A percentile compares a stretch with the other conserved stretches of the same genome.
Conservation (phyloP, 1,140 invertebrate genomes). For the Melitaea cinxia region DNA sequence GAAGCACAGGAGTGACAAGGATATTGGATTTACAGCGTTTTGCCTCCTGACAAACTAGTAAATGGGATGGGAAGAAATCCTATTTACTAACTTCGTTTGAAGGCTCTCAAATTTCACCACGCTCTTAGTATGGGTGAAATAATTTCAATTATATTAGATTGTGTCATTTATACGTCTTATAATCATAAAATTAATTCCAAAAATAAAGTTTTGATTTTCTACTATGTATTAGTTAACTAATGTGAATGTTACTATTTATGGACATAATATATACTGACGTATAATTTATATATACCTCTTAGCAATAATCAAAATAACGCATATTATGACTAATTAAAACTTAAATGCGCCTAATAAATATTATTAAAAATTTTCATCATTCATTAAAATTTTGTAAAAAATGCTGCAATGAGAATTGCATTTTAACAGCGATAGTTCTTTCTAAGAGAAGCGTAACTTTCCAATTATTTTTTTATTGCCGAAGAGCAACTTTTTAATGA, state of each 20-base stretch:
- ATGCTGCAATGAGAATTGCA: not conserved
- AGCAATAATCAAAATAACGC: too few species aligned
- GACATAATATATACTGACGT: too few species aligned
- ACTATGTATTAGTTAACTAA: too few species aligned
- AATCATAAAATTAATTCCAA: too few species aligned
- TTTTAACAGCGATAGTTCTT: not conserved
- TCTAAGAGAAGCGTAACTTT: slow-evolving; percentile 6
- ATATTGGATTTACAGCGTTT: slow-evolving; percentile 20
- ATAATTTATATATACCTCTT: too few species aligned
- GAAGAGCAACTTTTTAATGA: slow-evolving; percentile 37
- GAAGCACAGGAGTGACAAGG: not conserved
- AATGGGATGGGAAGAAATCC: slow-evolving; percentile 20
- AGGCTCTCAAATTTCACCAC: not conserved
- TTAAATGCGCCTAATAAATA: too few species aligned
- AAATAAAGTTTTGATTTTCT: too few species aligned
- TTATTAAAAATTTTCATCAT: too few species aligned
- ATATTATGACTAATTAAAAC: too few species aligned
- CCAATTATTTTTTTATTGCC: slow-evolving; percentile 28
- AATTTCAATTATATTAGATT: not conserved
- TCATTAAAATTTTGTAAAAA: not conserved
- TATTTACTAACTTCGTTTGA: slow-evolving; percentile 17
- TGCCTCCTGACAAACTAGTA: slow-evolving; percentile 23
- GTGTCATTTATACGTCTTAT: too few species aligned
- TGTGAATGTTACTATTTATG: too few species aligned
- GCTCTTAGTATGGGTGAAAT: not conserved